Evolutionary conservation across 92 coral and sea anemone species (phyloP).

Genomic region (Parazoanthus darwini): DNA sequence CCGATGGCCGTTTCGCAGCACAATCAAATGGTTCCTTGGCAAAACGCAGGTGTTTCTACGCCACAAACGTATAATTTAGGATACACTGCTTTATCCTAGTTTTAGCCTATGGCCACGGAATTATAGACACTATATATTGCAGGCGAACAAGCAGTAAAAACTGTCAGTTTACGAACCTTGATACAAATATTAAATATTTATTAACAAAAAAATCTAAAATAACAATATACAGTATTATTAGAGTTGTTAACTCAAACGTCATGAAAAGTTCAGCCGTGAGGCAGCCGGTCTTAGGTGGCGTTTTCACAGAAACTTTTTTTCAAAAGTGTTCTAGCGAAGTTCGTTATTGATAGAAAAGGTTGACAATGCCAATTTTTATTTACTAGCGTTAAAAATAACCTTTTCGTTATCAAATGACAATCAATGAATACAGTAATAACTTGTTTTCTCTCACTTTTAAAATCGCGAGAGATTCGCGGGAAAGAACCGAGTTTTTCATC

Average conservation of each 20-base stretch:
- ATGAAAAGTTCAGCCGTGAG: not conserved
- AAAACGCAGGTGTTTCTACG: constrained; percentile 12
- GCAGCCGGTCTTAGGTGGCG: not conserved
- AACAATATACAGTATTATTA: constrained; percentile 8
- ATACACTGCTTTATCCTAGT: constrained; percentile 37
- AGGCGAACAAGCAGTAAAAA: not conserved
- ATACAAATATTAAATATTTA: constrained; percentile 38
- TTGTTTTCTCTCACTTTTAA: not conserved
- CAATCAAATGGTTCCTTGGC: constrained; percentile 28
- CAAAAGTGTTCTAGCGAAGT: not conserved
- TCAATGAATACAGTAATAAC: not conserved
- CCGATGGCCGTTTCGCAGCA: constrained; percentile 35
- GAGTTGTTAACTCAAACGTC: not conserved
- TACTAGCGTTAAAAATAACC: constrained; percentile 10
- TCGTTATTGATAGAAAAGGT: constrained; percentile 11
- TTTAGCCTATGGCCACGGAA: not conserved
- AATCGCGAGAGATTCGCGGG: not conserved
- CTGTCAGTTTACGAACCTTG: constrained; percentile 31
- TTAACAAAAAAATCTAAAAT: constrained; percentile 1
- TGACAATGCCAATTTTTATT: not conserved
- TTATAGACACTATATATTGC: not conserved
- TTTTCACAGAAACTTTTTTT: not conserved
- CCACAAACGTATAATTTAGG: constrained; percentile 40
- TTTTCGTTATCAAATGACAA: constrained; percentile 33
- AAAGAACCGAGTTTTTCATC: not conserved